Evolutionary conservation across 2,113 vertebrate species (phyloP).

Genomic region (Pangasianodon gigas): DNA sequence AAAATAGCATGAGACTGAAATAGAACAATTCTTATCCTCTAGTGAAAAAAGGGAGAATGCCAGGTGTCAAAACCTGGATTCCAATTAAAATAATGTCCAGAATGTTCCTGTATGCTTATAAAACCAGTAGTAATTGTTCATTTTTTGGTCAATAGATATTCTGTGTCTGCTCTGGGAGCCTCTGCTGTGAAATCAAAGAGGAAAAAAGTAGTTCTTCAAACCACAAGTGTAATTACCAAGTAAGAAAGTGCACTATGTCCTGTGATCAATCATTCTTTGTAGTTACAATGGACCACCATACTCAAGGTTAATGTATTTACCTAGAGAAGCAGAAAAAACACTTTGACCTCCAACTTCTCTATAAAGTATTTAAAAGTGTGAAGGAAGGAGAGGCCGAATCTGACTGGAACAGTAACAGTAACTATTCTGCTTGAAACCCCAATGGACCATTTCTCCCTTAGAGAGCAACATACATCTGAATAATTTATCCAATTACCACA

Average conservation of each 20-base stretch:
- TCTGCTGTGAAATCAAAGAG: not conserved
- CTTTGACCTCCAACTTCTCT: not conserved
- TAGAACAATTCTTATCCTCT: not conserved
- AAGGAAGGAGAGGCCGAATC: not conserved
- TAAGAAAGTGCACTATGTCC: not conserved
- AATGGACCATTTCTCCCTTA: not conserved
- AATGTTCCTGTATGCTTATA: not conserved
- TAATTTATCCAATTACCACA: not conserved
- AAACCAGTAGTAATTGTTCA: not conserved
- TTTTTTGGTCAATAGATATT: not conserved
- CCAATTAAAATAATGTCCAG: not conserved
- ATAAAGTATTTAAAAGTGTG: not conserved
- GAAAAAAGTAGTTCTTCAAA: not conserved
- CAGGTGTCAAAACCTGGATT: not conserved
- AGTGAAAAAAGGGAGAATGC: not conserved
- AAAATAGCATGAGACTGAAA: constrained; percentile 11
- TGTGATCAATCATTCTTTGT: constrained; percentile 13
- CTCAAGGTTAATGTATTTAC: constrained; percentile 10
- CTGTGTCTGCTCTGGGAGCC: not conserved
- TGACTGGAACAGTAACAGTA: not conserved
- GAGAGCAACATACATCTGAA: not conserved
- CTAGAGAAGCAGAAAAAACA: not conserved
- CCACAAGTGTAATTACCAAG: not conserved
- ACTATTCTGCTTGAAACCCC: not conserved
- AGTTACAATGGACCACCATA: not conserved